Evolutionary conservation across 2,888 invertebrate species (phyloP), one percentile per base, ranked within the genome.

Genomic region (Fragum sueziense): DNA sequence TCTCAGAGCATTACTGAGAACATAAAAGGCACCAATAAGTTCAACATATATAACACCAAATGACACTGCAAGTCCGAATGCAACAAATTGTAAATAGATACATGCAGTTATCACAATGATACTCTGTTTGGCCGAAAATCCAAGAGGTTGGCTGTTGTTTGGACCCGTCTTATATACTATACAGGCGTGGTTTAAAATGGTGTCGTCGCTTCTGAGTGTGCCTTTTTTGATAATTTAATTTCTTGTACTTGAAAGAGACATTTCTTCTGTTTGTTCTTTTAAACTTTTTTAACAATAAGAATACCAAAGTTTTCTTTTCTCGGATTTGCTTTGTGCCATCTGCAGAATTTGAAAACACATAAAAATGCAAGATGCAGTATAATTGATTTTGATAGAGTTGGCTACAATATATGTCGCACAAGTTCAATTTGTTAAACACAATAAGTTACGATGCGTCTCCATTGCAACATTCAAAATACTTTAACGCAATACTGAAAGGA

Each of bases 21-120:
- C n/a, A n/a, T n/a, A n/a, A 41, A 82, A 76, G 14, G 41, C 70
- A 0, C 47, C 37, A 41, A 82, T 74, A 9, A 82, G 57, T 29
- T 79, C 79, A 1, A 82, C 82, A 34, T 79, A 82, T 17, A 82
- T 74, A 0, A 82, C 74, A 2, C 82, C 79, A 57, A 79, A 68
- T 0, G 74, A 70, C 7, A 67, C 59, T n/a, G 37, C 62, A 65
- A 79, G 34, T 20, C 82, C 82, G 57, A 71, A 67, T 2, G 34
- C 27, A 2, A 57, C 37, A 14, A 70, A 37, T 3, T 68, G 65
- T 20, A 76, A n/a, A 47, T 70, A 79, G 22, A 79, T n/a, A 34
- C 82, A 82, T 6, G 79, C 76, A 11, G 71, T 2, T 76, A 82
- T 74, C 2, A 79, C 54, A 2, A 79, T 6, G 20, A 76, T 17